Percentiles rank a stretch among this genome's conserved stretches.
Evolutionary conservation across 2,113 vertebrate genomes (phyloP).

Genomic region (Arvicanthis niloticus): DNA sequence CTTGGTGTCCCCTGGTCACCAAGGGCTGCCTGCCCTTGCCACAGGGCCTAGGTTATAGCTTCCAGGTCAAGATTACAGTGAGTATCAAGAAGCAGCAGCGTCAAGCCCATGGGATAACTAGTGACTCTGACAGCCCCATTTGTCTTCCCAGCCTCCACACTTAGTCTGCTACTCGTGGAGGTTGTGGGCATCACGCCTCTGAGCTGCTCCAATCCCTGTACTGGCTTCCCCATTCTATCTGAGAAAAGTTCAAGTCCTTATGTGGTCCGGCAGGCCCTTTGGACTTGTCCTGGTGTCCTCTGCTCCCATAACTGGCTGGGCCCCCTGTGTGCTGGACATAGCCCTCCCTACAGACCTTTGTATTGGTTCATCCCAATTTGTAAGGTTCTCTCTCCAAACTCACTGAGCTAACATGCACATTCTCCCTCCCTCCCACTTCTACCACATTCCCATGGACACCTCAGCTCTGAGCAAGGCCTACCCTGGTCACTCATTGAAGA

Average conservation of each 20-base stretch:
- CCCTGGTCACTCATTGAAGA: not conserved
- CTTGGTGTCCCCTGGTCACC: not conserved
- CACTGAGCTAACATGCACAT: not conserved
- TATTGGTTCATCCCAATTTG: not conserved
- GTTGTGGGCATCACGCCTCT: not conserved
- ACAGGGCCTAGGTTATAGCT: not conserved
- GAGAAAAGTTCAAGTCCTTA: not conserved
- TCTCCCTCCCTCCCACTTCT: not conserved
- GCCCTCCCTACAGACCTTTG: not conserved
- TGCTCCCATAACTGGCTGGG: not conserved
- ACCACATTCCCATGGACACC: not conserved
- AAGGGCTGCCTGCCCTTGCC: not conserved
- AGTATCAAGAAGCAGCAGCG: too few species aligned
- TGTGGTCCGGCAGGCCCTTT: not conserved
- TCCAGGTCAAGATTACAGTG: not conserved
- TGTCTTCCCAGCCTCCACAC: not conserved
- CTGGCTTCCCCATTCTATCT: not conserved
- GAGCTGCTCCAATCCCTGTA: not conserved
- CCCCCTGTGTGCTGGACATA: too few species aligned
- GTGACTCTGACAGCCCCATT: not conserved
- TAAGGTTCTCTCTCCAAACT: not conserved
- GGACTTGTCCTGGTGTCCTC: not conserved
- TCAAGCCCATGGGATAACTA: not conserved
- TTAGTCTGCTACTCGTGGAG: not conserved
- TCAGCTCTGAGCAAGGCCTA: not conserved